phyloP scores from a whole-genome alignment of 2,113 vertebrate genomes.

The Neodontobutis hainanensis region DNA sequence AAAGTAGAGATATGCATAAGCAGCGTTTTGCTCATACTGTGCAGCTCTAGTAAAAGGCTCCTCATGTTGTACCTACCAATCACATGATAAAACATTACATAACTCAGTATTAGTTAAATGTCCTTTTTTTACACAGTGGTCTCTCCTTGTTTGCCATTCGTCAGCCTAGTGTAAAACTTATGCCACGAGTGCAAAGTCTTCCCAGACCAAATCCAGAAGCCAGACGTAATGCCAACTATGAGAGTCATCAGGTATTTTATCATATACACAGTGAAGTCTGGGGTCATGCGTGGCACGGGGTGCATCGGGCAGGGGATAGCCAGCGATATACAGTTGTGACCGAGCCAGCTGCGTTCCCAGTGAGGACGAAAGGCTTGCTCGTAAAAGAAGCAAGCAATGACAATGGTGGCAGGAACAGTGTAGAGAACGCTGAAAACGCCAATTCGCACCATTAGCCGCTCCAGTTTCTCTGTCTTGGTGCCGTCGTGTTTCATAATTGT shows the following conservation, averaged over 20 bases:
- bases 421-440: slow-evolving; percentile 98
- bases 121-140: slow-evolving; percentile 84
- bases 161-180: slow-evolving; percentile 94
- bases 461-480: slow-evolving; percentile 96
- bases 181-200: slow-evolving; percentile 98
- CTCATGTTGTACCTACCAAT: slow-evolving; percentile 38
- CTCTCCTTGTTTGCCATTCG: slow-evolving; percentile 91
- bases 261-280: slow-evolving; percentile 99
- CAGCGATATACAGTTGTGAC: slow-evolving; percentile 91
- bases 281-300: slow-evolving; percentile 87
- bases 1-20: too few relatives aligned
- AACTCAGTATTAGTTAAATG: slow-evolving; percentile 12
- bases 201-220: slow-evolving; percentile 99
- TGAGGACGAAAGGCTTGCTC: slow-evolving; percentile 96
- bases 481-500: slow-evolving; percentile 99
- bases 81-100: slow-evolving; percentile 32
- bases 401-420: slow-evolving; percentile 95
- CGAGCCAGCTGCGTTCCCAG: slow-evolving; percentile 96
- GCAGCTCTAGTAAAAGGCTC: too few relatives aligned
- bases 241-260: slow-evolving; percentile 99
- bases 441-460: slow-evolving; percentile 95
- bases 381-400: slow-evolving; percentile 98
- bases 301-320: slow-evolving; percentile 93
- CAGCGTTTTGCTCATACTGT: too few relatives aligned
- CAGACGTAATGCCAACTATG: slow-evolving; percentile 97